Conservation (phyloP, 2,888 invertebrate genomes). For the Molorchus minor region DNA sequence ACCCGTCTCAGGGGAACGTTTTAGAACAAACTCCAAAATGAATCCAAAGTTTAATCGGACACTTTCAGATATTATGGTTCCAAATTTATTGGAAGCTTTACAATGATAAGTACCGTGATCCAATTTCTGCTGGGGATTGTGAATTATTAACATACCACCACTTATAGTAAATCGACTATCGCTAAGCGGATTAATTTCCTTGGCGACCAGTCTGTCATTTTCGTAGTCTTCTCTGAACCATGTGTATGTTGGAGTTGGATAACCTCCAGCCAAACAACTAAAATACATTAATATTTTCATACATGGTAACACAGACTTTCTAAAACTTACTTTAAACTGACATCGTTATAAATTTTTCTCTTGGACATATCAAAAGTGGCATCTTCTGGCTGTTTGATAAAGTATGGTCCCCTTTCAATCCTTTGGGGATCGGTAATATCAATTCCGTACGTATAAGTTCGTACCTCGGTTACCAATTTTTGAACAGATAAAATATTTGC, state of each 20-base stretch:
- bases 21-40: constrained; percentile 90
- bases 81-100: constrained; percentile 88
- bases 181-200: constrained; percentile 78
- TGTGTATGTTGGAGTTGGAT: constrained; percentile 87
- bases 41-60: constrained; percentile 88
- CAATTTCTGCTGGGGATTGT: constrained; percentile 78
- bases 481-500: constrained; percentile 78
- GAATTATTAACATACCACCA: constrained; percentile 91
- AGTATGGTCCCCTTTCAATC: constrained; percentile 89
- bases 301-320: too few species aligned
- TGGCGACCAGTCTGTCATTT: constrained; percentile 77
- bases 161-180: constrained; percentile 84
- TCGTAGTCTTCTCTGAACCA: constrained; percentile 92
- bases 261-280: constrained; percentile 85
- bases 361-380: constrained; percentile 84
- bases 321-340: constrained; percentile 73
- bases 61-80: constrained; percentile 87
- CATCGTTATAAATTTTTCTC: constrained; percentile 75
- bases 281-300: constrained; percentile 15
- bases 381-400: constrained; percentile 84
- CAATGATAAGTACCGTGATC: constrained; percentile 94
- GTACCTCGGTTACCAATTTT: constrained; percentile 76
- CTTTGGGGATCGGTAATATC: constrained; percentile 81
- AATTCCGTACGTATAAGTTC: constrained; percentile 86
- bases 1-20: constrained; percentile 83